These are phyloP conservation scores for Oreohelix idahoensis DNA, from an alignment of 1,140 invertebrate genomes.

Conservation along the genomic window DNA sequence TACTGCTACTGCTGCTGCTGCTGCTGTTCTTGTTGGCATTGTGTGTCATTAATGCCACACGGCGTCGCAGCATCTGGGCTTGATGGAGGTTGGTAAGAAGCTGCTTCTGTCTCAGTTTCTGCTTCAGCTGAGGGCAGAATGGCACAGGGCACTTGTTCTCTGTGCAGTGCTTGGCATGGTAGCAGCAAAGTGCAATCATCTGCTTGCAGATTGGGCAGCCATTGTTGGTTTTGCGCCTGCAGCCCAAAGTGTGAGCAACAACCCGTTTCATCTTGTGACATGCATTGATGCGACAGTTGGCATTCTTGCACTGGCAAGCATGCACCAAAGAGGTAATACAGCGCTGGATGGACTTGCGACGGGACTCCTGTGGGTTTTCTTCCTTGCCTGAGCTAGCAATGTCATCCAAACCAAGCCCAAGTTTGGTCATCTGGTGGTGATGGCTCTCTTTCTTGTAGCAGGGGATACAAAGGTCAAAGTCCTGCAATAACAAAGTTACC, in stretches of 20 bases:
- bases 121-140: conserved; percentile 98
- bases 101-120: conserved; percentile 97
- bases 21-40: conserved; percentile 15
- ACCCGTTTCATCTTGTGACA: conserved; percentile 99
- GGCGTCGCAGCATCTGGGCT: conserved; percentile 84
- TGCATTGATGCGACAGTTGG: conserved; percentile 95
- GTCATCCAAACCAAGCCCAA: conserved; percentile 95
- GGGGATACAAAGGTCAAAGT: conserved; percentile 96
- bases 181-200: conserved; percentile 97
- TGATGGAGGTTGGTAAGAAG: conserved; percentile 92
- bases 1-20: conserved; percentile 42
- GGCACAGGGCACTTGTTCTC: conserved; percentile 94
- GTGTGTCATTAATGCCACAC: conserved; percentile 82
- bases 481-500: conserved; percentile 74
- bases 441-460: conserved; percentile 97
- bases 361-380: conserved; percentile 83
- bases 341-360: conserved; percentile 94
- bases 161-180: conserved; percentile 98
- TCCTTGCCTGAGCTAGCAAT: conserved; percentile 84
- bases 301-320: conserved; percentile 95
- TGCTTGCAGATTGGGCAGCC: conserved; percentile 99
- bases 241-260: conserved; percentile 93
- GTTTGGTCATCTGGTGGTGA: conserved; percentile 97
- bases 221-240: conserved; percentile 95
- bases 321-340: conserved; percentile 98